These are phyloP conservation scores for Tenthredo amoena DNA, from an alignment of 2,888 invertebrate genomes.

Conservation along the genomic window DNA sequence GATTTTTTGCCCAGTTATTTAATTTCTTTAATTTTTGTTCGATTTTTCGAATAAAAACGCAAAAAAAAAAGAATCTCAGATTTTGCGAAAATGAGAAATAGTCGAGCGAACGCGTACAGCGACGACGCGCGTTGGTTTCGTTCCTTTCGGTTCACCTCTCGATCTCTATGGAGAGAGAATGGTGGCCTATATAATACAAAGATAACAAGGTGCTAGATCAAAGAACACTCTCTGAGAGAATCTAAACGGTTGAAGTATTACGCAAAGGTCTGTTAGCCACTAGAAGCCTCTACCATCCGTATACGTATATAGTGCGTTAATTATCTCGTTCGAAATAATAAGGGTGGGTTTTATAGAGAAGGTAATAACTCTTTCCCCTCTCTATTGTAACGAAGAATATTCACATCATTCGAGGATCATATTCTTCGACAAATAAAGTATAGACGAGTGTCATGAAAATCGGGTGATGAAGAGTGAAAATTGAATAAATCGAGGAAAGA, in stretches of 20 bases:
- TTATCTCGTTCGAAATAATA: neutral
- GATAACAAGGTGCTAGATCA: constrained; percentile 26
- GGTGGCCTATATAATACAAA: neutral
- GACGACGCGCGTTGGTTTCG: neutral
- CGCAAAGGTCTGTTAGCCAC: neutral
- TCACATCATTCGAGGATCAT: neutral
- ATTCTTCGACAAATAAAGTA: neutral
- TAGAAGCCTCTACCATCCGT: neutral
- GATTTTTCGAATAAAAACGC: neutral
- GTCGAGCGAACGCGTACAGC: neutral
- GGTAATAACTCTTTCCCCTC: neutral
- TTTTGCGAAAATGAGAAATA: neutral
- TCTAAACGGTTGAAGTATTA: constrained; percentile 8
- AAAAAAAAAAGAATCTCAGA: neutral
- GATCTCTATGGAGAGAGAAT: neutral
- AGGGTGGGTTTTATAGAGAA: neutral
- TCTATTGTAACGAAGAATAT: neutral
- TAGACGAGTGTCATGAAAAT: too few relatives aligned
- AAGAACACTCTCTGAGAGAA: constrained; percentile 13
- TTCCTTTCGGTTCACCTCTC: neutral
- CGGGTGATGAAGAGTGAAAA: too few relatives aligned
- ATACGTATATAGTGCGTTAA: neutral
- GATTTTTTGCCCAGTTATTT: neutral
- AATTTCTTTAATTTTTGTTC: neutral
- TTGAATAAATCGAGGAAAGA: too few relatives aligned